phyloP scores from a whole-genome alignment of 2,797 vertebrate species.

The Tachyglossus aculeatus region DNA sequence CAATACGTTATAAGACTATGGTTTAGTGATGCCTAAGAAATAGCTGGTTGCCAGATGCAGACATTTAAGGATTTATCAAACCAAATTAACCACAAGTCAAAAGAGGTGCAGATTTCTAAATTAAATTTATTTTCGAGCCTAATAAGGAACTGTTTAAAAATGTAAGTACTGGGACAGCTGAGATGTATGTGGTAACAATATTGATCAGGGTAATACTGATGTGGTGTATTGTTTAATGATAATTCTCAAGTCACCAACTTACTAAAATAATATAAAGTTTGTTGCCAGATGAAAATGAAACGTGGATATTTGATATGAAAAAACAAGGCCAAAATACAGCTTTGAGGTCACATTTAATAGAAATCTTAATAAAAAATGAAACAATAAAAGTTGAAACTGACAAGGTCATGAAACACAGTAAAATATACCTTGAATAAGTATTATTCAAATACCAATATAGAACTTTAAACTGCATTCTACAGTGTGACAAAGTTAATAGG shows the following conservation, averaged over 20 bases:
- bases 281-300: slow-evolving; percentile 34
- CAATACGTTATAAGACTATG: no score
- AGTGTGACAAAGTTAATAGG: no score
- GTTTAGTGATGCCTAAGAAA: no score
- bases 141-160: slow-evolving; percentile 1
- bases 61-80: neutral
- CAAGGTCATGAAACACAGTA: neutral
- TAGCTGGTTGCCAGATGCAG: neutral
- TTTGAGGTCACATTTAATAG: slow-evolving; percentile 19
- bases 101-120: neutral
- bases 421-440: neutral
- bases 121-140: neutral
- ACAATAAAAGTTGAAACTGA: slow-evolving; percentile 29
- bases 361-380: slow-evolving; percentile 28
- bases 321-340: slow-evolving; percentile 23
- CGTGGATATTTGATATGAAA: slow-evolving; percentile 17
- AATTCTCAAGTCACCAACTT: slow-evolving; percentile 45
- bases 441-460: no score
- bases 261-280: slow-evolving; percentile 38
- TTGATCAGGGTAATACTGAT: slow-evolving; percentile 15
- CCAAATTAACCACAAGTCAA: neutral
- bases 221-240: slow-evolving; percentile 24
- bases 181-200: neutral
- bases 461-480: no score
- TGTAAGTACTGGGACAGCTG: neutral